phyloP scores from a whole-genome alignment of 2,113 vertebrate species.

The Progne subis region DNA sequence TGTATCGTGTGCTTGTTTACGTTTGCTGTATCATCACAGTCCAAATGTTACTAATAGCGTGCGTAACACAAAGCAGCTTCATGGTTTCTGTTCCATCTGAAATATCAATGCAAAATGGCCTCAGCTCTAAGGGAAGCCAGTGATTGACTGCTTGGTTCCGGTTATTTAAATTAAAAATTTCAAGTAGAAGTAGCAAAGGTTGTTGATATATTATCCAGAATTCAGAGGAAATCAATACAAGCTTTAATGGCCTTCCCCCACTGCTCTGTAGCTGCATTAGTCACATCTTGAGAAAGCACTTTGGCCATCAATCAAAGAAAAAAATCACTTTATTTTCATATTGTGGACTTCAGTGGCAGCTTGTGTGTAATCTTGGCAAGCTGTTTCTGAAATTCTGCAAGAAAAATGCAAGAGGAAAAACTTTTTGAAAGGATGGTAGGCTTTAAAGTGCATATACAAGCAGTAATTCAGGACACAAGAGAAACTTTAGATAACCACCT shows the following conservation, averaged over 20 bases:
- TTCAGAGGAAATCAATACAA: constrained; percentile 41
- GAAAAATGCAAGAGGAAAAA: not conserved
- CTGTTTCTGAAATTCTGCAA: not conserved
- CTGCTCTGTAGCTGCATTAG: constrained; percentile 23
- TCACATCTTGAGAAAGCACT: constrained; percentile 24
- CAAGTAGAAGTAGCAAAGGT: not conserved
- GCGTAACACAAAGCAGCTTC: not conserved
- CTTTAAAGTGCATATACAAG: not conserved
- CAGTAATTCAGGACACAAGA: not conserved
- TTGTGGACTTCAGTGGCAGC: not conserved
- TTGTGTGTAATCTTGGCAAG: not conserved
- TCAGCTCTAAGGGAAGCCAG: not conserved
- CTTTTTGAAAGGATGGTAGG: not conserved
- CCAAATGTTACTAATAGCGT: not conserved
- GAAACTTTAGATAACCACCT: not conserved
- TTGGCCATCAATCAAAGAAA: constrained; percentile 16
- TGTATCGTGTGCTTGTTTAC: not conserved
- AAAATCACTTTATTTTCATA: constrained; percentile 31
- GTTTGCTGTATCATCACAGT: not conserved
- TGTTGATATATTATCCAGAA: constrained; percentile 26
- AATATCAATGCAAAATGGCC: not conserved
- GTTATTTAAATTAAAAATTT: constrained; percentile 47
- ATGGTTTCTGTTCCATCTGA: not conserved
- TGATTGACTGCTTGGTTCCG: not conserved
- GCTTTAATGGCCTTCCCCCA: not conserved